Base-by-base conservation (phyloP, 2,113 vertebrate genomes). In the Melanocharis versteri region DNA sequence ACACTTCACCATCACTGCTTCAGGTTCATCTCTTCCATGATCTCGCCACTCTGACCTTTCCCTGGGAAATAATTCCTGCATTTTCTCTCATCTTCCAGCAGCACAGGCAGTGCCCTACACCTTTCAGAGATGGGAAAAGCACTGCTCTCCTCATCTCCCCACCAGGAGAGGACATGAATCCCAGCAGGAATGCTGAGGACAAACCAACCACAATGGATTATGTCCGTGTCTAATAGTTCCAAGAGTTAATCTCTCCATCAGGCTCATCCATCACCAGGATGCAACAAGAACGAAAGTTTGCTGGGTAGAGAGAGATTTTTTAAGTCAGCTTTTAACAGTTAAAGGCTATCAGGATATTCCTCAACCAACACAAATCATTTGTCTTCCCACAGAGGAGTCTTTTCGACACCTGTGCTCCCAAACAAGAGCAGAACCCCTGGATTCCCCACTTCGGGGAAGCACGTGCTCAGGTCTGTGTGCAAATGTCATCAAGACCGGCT, bases 391-490 rank as follows among this genome's bases (percentile, higher is more conserved):
- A 3, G 20, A 39, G 9, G 11, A 45, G 15, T 14, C 1, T 0
- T 28, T 56, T n/a, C 15, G 31, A 64, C 9, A n/a, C 4, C 48
- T 35, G 5, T 1, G 7, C 33, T 65, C 62, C 62, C 50, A n/a
- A 53, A n/a, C 0, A 9, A 37, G 33, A 68, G 22, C 44, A n/a
- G 24, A 90, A 70, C 11, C 20, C 47, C 37, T 30, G 4, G 6
- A 33, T 7, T n/a, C 1, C 6, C 10, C 0, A 1, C n/a, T 37
- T 12, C 11, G 0, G 15, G n/a, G 28, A 56, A 80, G 26, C 17
- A 7, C 1, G 0, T 2, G 27, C 28, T 15, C 14, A 28, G 30
- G 15, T 26, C 5, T 64, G 51, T 7, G 42, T 5, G 18, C 30
- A 69, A 42, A 68, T 4, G 1, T 7, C 30, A 21, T 12, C 0